Conservation (phyloP, 2,888 invertebrate genomes). For the Perithous albicinctus region DNA sequence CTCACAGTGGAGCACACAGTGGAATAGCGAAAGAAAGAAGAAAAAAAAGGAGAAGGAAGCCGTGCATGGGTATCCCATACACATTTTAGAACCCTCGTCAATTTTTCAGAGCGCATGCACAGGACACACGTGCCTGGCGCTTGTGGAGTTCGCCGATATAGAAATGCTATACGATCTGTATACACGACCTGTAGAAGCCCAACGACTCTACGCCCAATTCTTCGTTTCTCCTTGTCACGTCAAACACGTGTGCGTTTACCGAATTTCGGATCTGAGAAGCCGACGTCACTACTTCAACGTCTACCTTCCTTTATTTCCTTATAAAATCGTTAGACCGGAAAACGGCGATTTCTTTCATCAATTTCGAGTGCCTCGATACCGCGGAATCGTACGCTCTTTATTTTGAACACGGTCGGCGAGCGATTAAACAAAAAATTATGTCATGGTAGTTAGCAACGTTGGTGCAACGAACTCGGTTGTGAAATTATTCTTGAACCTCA, state of each 20-base stretch:
- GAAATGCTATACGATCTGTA: constrained; percentile 51
- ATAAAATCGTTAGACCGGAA: constrained; percentile 54
- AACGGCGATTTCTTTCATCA: constrained; percentile 55
- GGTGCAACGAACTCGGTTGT: too few relatives aligned
- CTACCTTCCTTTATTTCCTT: constrained; percentile 21
- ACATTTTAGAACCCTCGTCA: constrained; percentile 58
- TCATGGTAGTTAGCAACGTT: too few relatives aligned
- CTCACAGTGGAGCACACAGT: constrained; percentile 11
- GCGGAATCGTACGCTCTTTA: neutral
- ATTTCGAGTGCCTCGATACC: neutral
- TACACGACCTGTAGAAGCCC: constrained; percentile 34
- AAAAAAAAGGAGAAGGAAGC: constrained; percentile 9
- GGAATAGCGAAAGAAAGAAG: constrained; percentile 1
- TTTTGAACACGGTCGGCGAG: neutral
- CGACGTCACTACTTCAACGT: constrained; percentile 20
- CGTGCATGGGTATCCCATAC: constrained; percentile 32
- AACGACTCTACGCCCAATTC: constrained; percentile 25
- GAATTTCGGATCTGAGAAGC: constrained; percentile 39
- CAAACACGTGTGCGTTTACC: constrained; percentile 53
- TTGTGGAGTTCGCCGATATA: constrained; percentile 27
- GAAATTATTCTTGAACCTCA: too few relatives aligned
- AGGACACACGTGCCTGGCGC: constrained; percentile 56
- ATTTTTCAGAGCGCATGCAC: constrained; percentile 44
- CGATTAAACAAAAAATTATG: neutral
- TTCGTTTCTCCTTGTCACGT: constrained; percentile 8